Evolutionary conservation across 2,888 invertebrate genomes (phyloP).

Genomic region (Morpho deidamia): DNA sequence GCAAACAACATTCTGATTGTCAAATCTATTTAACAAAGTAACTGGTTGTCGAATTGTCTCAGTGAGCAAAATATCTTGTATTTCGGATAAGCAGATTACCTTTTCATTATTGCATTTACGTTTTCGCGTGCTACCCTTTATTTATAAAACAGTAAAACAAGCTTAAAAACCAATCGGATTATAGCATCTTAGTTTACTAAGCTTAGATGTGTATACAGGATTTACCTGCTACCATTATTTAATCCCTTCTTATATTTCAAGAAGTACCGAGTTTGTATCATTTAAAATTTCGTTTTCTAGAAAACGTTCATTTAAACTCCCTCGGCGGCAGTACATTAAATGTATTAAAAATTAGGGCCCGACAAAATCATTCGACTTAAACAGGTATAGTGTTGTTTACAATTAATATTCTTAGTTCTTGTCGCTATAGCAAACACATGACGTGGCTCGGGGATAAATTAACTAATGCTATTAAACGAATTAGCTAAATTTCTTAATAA

Average conservation of each 20-base stretch:
- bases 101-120: conserved; percentile 1
- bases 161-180: conserved; percentile 5
- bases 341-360: too few species aligned
- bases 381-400: too few species aligned
- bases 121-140: background rate
- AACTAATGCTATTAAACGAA: too few species aligned
- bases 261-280: background rate
- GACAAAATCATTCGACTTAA: too few species aligned
- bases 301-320: background rate
- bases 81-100: conserved; percentile 1
- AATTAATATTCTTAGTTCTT: too few species aligned
- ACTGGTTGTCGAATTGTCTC: too few species aligned
- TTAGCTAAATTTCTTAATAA: too few species aligned
- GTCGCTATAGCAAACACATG: too few species aligned
- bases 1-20: too few species aligned
- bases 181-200: background rate
- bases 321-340: background rate
- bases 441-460: too few species aligned
- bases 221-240: background rate
- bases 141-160: background rate
- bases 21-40: too few species aligned
- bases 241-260: background rate
- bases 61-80: background rate
- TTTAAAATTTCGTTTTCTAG: background rate
- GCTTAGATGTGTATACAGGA: background rate